Conservation (phyloP, 2,113 vertebrate genomes). For the Brachypteracias leptosomus region DNA sequence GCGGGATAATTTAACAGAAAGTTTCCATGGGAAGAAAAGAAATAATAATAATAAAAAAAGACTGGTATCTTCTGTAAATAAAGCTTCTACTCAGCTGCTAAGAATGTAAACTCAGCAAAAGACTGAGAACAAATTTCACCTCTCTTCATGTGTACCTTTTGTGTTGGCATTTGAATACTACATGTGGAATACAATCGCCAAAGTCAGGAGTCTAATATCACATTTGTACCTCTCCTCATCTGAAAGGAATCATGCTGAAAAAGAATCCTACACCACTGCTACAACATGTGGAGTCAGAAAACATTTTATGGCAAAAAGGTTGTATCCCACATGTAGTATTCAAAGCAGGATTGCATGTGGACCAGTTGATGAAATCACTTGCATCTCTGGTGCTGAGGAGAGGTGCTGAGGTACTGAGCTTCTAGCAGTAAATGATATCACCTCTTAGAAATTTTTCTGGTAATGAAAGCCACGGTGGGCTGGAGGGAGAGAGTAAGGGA, state of each 20-base stretch:
- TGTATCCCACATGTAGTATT: too few species aligned
- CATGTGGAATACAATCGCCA: rapidly evolving
- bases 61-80: background rate
- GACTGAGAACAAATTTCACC: background rate
- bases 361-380: background rate
- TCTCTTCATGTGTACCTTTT: background rate
- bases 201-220: background rate
- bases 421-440: constrained; percentile 50
- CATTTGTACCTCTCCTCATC: background rate
- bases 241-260: background rate
- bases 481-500: constrained; percentile 23
- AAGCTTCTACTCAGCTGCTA: background rate
- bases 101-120: background rate
- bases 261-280: background rate
- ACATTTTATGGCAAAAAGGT: background rate
- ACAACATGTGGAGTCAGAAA: background rate
- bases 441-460: constrained; percentile 46
- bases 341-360: background rate
- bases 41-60: background rate
- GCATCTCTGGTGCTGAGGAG: background rate
- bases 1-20: background rate
- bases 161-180: background rate
- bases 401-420: constrained; percentile 12
- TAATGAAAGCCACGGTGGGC: constrained; percentile 37
- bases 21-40: background rate